Base-by-base conservation (phyloP, 2,797 vertebrate genomes). In the Molossus molossus region DNA sequence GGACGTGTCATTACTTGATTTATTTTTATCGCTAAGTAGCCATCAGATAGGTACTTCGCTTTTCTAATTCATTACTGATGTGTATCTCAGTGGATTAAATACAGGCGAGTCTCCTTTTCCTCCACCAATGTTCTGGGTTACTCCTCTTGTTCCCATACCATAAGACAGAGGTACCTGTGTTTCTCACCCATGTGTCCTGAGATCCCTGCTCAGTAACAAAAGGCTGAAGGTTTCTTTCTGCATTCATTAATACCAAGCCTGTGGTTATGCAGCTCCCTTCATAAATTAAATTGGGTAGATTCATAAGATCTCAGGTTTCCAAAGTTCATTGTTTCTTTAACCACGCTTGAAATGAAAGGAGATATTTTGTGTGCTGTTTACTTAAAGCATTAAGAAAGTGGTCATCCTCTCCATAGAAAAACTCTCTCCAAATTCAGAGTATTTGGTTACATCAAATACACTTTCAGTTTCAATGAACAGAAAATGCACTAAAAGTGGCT, bases 291-390 rank as follows among this genome's bases (percentile, higher is more conserved):
- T 96, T 82, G 85, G 12, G 0, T 45, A 77, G 80, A 87, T 80
- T 94, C 87, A 45, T 72, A 94, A 82, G 67, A 84, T 91, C 80
- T 73, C 48, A 57, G 81, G 67, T 82, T 73, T 88, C 27, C 4
- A 48, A 93, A 64, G 14, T 86, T 92, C 92, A 33, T 10, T 94
- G 67, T 94, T 94, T 92, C 87, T 96, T 97, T 81, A 94, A 75
- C 58, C 45, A 65, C 82, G 72, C 58, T 92, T 85, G 33, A 96
- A 92, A 97, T 90, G 72, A 87, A 94, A 87, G 37, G 11, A 67
- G 86, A 72, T 95, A 70, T 77, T 87, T 70, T 83, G 33, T 81
- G 85, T 29, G 14, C 37, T 65, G 45, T 92, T 90, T 93, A 94
- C 96, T 91, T 97, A 88, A 94, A 95, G 69, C 20, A 29, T 65